Percentiles rank a stretch among this genome's conserved stretches.
These are phyloP conservation scores for Tinea semifulvella DNA, from an alignment of 2,888 invertebrate species.

Conservation along the genomic window DNA sequence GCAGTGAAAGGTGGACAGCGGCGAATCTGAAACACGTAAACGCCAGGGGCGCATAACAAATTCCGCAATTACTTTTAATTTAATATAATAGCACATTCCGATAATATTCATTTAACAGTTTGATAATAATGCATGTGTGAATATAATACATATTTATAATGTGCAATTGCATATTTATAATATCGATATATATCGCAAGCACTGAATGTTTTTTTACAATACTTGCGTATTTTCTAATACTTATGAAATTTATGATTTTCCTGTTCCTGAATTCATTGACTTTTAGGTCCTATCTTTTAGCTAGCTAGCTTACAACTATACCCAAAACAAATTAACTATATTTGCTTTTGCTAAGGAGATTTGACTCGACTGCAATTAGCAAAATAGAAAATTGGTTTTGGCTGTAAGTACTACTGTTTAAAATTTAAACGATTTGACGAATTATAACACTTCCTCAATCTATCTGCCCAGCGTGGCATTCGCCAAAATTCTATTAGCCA, in stretches of 20 bases:
- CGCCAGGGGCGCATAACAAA: constrained; percentile 15
- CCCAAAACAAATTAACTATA: too few relatives aligned
- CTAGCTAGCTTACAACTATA: too few relatives aligned
- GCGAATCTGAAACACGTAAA: constrained; percentile 15
- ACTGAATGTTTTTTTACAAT: constrained; percentile 1
- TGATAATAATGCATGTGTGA: constrained; percentile 2
- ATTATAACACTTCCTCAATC: too few relatives aligned
- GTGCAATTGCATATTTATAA: background rate
- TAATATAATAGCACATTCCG: constrained; percentile 3
- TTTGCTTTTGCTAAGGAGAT: too few relatives aligned
- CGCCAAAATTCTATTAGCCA: too few relatives aligned
- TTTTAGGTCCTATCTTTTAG: too few relatives aligned
- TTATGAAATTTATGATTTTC: background rate
- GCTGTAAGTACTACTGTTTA: too few relatives aligned
- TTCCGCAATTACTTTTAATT: constrained; percentile 13
- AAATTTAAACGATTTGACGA: too few relatives aligned
- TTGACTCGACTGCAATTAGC: too few relatives aligned
- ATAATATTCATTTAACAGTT: background rate
- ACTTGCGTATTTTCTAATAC: constrained; percentile 1
- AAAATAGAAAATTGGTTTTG: too few relatives aligned
- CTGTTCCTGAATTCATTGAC: constrained; percentile 5
- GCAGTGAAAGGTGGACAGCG: constrained; percentile 33
- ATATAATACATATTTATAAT: constrained; percentile 13
- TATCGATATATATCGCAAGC: too few relatives aligned
- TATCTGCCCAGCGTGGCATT: too few relatives aligned